phyloP scores from a whole-genome alignment of 1,140 invertebrate species.

The Pogonomyrmex barbatus region DNA sequence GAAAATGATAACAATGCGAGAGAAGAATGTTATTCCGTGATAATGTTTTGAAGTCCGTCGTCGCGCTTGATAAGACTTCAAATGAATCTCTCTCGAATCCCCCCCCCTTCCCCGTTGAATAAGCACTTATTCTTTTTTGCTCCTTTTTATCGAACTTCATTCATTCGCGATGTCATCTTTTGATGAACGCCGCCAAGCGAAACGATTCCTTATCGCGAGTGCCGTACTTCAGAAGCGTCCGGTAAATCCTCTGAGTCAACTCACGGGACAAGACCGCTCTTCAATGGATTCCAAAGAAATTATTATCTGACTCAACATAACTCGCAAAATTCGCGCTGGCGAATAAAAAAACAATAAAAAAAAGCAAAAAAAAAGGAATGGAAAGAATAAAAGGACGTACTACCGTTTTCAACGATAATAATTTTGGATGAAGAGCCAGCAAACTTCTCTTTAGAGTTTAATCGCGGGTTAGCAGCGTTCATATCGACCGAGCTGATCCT shows the following conservation, averaged over 20 bases:
- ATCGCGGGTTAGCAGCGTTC: constrained; percentile 23
- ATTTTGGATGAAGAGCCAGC: not conserved
- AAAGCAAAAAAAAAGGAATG: not conserved
- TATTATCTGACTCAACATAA: constrained; percentile 9
- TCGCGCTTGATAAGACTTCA: constrained; percentile 39
- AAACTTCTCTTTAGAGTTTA: not conserved
- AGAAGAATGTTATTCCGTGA: constrained; percentile 38
- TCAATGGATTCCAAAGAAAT: constrained; percentile 14
- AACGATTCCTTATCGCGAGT: constrained; percentile 34
- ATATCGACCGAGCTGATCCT: constrained; percentile 13
- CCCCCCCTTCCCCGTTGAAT: constrained; percentile 7
- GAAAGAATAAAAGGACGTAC: not conserved
- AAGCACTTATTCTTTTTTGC: constrained; percentile 53
- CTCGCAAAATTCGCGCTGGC: not conserved
- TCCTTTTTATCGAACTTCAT: constrained; percentile 25
- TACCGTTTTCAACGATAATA: not conserved
- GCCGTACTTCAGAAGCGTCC: constrained; percentile 7
- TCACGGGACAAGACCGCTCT: constrained; percentile 2
- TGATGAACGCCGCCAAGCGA: constrained; percentile 50
- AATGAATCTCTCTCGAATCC: constrained; percentile 24
- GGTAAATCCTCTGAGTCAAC: constrained; percentile 36
- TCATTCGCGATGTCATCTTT: constrained; percentile 46
- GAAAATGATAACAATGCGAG: constrained; percentile 46
- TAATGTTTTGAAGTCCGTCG: constrained; percentile 37
- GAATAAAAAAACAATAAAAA: not conserved